Evolutionary conservation across 2,113 vertebrate genomes (phyloP).

Genomic region (Galbula dea): DNA sequence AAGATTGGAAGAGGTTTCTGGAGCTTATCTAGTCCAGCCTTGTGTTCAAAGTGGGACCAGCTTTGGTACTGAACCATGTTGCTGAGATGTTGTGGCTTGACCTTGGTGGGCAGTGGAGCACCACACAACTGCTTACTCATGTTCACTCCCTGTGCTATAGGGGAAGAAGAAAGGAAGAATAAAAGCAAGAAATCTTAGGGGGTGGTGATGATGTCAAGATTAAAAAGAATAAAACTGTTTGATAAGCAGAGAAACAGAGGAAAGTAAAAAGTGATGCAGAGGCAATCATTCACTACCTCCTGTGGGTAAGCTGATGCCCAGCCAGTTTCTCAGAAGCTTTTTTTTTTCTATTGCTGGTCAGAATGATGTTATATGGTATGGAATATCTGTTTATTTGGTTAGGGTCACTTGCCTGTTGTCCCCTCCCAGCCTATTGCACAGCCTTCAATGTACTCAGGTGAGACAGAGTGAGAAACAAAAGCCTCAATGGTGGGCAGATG

Average conservation of each 20-base stretch:
- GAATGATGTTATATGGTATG: no score
- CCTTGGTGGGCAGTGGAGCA: no score
- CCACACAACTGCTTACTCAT: rapidly evolving
- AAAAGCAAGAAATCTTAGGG: neutral
- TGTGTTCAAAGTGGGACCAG: neutral
- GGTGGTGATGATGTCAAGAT: neutral
- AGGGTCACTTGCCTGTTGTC: neutral
- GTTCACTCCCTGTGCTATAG: no score
- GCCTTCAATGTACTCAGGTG: no score
- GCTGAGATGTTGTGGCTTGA: neutral
- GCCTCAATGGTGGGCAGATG: neutral
- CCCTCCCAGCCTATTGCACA: neutral
- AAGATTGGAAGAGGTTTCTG: no score
- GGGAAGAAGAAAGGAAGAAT: neutral
- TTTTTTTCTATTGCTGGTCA: neutral
- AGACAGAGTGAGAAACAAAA: neutral
- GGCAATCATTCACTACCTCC: no score
- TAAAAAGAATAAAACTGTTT: neutral
- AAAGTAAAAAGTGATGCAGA: neutral
- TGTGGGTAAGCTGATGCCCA: neutral
- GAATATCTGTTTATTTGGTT: neutral
- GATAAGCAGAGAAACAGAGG: neutral
- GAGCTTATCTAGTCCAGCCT: no score
- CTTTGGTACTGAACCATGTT: rapidly evolving
- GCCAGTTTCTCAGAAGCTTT: neutral